Evolutionary conservation across 2,888 invertebrate genomes (phyloP).

Genomic region (Spilosoma lubricipeda): DNA sequence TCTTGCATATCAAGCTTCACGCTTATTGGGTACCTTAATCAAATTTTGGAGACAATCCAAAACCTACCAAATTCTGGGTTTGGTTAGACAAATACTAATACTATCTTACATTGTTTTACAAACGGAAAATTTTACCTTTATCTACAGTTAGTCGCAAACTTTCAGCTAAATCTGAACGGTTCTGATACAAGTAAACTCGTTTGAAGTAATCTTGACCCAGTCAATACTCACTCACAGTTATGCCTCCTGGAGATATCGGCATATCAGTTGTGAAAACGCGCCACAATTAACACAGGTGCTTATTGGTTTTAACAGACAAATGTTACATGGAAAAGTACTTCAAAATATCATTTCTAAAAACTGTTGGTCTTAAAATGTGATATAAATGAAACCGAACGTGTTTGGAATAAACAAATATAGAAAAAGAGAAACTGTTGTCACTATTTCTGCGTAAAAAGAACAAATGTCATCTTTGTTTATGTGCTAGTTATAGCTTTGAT

Average conservation of each 20-base stretch:
- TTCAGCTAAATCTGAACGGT: neutral
- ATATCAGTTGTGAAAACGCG: conserved; percentile 20
- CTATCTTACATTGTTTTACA: neutral
- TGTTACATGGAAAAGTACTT: neutral
- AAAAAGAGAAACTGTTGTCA: neutral
- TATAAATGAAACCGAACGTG: conserved; percentile 5
- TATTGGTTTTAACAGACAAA: conserved; percentile 4
- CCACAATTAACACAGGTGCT: conserved; percentile 3
- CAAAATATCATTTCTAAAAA: neutral
- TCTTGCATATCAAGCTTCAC: too few species aligned
- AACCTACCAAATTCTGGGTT: neutral
- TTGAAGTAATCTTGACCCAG: conserved; percentile 47
- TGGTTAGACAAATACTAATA: neutral
- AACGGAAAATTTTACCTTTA: neutral
- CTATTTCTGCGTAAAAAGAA: neutral
- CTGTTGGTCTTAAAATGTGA: neutral
- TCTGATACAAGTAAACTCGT: conserved; percentile 33
- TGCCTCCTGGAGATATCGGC: conserved; percentile 20
- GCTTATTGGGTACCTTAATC: neutral
- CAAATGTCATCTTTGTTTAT: neutral
- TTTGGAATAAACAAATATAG: neutral
- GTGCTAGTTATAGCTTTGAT: neutral
- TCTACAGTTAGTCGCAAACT: neutral
- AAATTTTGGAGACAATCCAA: neutral
- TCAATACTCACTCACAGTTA: conserved; percentile 39